phyloP scores from a whole-genome alignment of 37 sponge, comb jelly and placozoan genomes.

The Bolinopsis microptera region DNA sequence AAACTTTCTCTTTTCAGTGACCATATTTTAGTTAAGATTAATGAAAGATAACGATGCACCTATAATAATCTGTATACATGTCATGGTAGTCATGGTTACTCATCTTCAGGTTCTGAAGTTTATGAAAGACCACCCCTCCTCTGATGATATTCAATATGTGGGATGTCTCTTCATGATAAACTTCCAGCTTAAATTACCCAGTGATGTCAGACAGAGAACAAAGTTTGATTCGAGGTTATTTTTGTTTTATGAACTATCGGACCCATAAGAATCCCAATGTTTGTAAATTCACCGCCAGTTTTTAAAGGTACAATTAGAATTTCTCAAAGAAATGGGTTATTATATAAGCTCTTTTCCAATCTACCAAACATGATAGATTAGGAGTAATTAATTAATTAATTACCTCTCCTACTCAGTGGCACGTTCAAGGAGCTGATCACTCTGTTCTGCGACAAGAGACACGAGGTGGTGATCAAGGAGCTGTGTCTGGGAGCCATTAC shows the following conservation, averaged over 20 bases:
- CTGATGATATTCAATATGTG: constrained; percentile 8
- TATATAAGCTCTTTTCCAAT: too few relatives aligned
- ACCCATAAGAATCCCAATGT: too few relatives aligned
- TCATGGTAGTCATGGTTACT: too few relatives aligned
- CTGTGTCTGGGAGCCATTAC: constrained; percentile 30
- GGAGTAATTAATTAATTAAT: too few relatives aligned
- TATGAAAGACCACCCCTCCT: background rate
- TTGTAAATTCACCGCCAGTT: too few relatives aligned
- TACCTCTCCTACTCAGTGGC: background rate
- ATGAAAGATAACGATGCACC: too few relatives aligned
- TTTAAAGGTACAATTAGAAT: too few relatives aligned
- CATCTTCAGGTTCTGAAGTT: background rate
- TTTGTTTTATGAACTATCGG: background rate
- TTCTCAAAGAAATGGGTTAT: too few relatives aligned
- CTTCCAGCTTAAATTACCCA: background rate
- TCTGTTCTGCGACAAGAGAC: background rate
- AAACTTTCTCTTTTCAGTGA: background rate
- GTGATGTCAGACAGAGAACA: background rate
- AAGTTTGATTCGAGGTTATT: constrained; percentile 7
- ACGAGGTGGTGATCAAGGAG: constrained; percentile 16
- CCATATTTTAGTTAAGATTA: too few relatives aligned
- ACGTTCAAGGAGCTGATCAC: background rate
- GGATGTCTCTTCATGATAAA: constrained; percentile 39
- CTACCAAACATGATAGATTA: too few relatives aligned
- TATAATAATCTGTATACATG: too few relatives aligned